A percentile compares a stretch with the other conserved stretches of the same genome.
These are phyloP conservation scores for Notoglanidium macrostoma DNA, from an alignment of 2,797 vertebrate genomes.

Conservation along the genomic window DNA sequence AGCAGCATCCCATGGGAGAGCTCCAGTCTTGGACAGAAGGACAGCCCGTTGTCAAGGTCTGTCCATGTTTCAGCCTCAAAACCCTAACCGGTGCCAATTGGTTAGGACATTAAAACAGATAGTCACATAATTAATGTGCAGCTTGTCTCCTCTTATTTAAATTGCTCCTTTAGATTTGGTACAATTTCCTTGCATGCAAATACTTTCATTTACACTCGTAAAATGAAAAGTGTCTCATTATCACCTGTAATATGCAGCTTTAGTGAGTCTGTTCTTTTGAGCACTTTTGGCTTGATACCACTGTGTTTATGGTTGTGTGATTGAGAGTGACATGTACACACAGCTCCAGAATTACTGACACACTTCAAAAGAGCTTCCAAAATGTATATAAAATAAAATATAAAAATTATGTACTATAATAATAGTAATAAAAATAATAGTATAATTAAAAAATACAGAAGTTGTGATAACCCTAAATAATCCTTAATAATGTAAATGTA, in stretches of 20 bases:
- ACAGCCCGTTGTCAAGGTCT: constrained; percentile 69
- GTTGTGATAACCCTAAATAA: neutral
- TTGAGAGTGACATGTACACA: neutral
- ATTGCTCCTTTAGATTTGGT: neutral
- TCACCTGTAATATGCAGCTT: neutral
- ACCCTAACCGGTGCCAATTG: neutral
- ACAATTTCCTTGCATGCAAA: neutral
- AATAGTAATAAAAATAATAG: no score
- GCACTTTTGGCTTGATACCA: neutral
- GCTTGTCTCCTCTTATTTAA: neutral
- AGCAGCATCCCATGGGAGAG: constrained; percentile 65
- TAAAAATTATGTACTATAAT: neutral
- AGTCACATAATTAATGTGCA: neutral
- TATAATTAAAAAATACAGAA: no score
- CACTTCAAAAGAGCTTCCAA: neutral
- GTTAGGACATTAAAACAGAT: neutral
- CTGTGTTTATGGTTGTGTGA: neutral
- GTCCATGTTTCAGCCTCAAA: constrained; percentile 30
- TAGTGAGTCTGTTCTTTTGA: constrained; percentile 10
- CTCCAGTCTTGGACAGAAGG: constrained; percentile 65
- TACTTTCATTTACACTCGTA: neutral
- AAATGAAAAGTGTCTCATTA: neutral
- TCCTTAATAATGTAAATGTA: neutral
- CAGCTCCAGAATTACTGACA: neutral
- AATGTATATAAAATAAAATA: neutral